phyloP scores from a whole-genome alignment of 2,113 vertebrate genomes.

The Pycnonotus jocosus region DNA sequence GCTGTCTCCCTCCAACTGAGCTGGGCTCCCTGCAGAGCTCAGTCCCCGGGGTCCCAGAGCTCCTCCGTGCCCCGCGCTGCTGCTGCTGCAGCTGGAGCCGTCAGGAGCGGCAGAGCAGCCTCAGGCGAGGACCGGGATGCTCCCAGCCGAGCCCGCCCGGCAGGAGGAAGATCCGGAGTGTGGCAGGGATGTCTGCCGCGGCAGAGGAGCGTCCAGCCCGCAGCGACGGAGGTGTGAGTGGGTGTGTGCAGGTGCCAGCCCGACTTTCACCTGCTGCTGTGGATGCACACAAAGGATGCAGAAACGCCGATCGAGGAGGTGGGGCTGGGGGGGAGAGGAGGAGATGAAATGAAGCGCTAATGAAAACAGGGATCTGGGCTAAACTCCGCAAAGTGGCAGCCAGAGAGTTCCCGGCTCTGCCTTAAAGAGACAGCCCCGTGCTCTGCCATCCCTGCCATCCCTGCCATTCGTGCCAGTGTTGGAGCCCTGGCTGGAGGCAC shows the following conservation, averaged over 20 bases:
- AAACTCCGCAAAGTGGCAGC: conserved; percentile 30
- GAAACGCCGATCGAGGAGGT: conserved; percentile 34
- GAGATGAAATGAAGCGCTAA: neutral
- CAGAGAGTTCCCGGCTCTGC: neutral
- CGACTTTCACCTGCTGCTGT: neutral
- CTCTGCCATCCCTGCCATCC: neutral
- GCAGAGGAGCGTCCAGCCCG: neutral
- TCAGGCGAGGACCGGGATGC: neutral
- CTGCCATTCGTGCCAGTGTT: neutral
- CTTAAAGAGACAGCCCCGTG: neutral
- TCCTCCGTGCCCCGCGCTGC: neutral
- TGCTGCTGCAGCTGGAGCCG: neutral
- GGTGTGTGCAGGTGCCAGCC: neutral
- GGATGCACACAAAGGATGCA: neutral
- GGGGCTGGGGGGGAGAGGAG: conserved; percentile 17
- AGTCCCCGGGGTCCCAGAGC: neutral
- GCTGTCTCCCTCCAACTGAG: neutral
- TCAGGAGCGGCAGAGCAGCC: neutral
- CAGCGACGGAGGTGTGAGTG: neutral
- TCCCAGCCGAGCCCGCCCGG: neutral
- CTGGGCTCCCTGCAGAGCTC: neutral
- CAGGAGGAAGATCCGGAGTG: neutral
- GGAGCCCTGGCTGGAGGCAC: neutral
- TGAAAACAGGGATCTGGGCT: neutral
- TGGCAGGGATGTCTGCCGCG: neutral